Evolutionary conservation across 2,797 vertebrate genomes (phyloP).

Genomic region (Spinibarbus caldwelli): DNA sequence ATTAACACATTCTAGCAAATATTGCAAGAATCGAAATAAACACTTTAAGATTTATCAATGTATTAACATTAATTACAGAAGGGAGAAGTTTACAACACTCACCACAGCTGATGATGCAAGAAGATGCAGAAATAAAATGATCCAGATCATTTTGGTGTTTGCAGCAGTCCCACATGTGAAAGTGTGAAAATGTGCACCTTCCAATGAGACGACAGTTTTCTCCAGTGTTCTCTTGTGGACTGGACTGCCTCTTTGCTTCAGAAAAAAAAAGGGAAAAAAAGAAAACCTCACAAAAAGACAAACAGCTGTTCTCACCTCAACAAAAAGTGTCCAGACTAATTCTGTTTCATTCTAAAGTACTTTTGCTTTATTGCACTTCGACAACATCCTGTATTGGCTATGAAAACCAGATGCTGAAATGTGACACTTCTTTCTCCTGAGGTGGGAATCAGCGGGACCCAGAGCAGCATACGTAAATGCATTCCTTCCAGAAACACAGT

Average conservation of each 20-base stretch:
- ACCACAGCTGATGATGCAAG: constrained; percentile 65
- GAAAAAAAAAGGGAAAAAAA: background rate
- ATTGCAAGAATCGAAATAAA: background rate
- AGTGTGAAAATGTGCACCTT: constrained; percentile 30
- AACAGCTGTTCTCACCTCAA: constrained; percentile 34
- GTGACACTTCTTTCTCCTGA: constrained; percentile 54
- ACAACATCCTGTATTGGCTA: constrained; percentile 71
- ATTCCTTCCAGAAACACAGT: too few relatives aligned
- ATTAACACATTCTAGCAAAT: background rate
- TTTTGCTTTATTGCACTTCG: constrained; percentile 67
- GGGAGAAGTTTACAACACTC: constrained; percentile 56
- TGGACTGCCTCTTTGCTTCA: constrained; percentile 50
- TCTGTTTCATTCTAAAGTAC: constrained; percentile 56
- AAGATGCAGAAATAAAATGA: constrained; percentile 65
- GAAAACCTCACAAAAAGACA: constrained; percentile 13
- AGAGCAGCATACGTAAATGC: constrained; percentile 13
- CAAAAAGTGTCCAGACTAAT: constrained; percentile 36
- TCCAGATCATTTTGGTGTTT: constrained; percentile 72
- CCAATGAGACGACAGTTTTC: constrained; percentile 2
- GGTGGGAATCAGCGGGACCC: constrained; percentile 50
- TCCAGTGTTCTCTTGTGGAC: constrained; percentile 13
- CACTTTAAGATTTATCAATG: background rate
- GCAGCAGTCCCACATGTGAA: constrained; percentile 25
- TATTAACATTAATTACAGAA: background rate
- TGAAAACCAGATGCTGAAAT: constrained; percentile 79